phyloP scores from a whole-genome alignment of 2,888 invertebrate genomes.

The Idaea biselata region DNA sequence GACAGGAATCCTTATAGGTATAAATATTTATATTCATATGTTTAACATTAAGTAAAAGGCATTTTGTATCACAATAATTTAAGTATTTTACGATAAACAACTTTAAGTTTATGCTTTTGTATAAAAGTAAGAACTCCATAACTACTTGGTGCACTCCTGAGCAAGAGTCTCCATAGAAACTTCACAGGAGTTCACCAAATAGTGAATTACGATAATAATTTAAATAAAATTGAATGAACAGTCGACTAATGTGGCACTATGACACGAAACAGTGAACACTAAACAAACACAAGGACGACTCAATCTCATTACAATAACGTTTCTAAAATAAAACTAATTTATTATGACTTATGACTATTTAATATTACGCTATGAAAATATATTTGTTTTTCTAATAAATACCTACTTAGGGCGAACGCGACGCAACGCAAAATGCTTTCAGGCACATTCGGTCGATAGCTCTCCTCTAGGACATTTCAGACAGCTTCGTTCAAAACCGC shows the following conservation, averaged over 20 bases:
- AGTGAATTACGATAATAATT: background rate
- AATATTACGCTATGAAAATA: conserved; percentile 62
- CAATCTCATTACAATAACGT: conserved; percentile 53
- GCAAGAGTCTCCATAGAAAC: background rate
- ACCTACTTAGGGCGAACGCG: conserved; percentile 25
- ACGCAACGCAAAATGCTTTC: too few relatives aligned
- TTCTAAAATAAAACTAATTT: conserved; percentile 45
- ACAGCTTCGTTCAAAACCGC: background rate
- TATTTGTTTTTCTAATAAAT: conserved; percentile 36
- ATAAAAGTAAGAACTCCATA: conserved; percentile 4
- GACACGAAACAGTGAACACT: background rate
- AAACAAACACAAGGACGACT: conserved; percentile 8
- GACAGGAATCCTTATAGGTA: background rate
- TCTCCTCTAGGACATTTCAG: background rate
- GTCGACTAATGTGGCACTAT: background rate
- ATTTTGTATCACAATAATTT: conserved; percentile 67
- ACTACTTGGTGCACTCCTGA: background rate
- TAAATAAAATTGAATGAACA: background rate
- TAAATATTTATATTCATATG: conserved; percentile 8
- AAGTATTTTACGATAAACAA: conserved; percentile 23
- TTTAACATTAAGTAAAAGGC: conserved; percentile 47
- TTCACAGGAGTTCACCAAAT: background rate
- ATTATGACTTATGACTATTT: conserved; percentile 71
- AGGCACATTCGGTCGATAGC: background rate
- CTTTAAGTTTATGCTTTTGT: background rate